phyloP scores from a whole-genome alignment of 2,888 invertebrate genomes.

The Tetragnatha montana region DNA sequence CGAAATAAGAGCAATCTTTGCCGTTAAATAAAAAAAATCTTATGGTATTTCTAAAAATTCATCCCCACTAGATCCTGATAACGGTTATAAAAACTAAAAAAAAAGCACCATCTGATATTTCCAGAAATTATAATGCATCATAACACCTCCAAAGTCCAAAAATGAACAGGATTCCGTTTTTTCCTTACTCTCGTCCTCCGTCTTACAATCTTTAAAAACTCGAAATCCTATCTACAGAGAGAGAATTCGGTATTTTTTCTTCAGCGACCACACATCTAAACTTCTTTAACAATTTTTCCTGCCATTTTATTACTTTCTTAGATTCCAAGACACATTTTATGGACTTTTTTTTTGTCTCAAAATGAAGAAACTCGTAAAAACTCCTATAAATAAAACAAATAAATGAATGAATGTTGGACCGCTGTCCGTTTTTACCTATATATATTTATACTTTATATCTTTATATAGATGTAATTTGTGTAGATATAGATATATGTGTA shows the following conservation, averaged over 20 bases:
- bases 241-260: slow-evolving; percentile 18
- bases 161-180: too few species aligned
- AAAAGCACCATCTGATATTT: not conserved
- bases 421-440: slow-evolving; percentile 58
- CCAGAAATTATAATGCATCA: not conserved
- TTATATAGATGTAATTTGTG: slow-evolving; percentile 36
- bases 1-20: too few species aligned
- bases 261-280: slow-evolving; percentile 13
- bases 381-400: slow-evolving; percentile 22
- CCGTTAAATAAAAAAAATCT: too few species aligned
- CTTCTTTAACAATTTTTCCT: slow-evolving; percentile 36
- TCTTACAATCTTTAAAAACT: not conserved
- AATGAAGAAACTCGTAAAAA: slow-evolving; percentile 3
- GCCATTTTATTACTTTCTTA: slow-evolving; percentile 25
- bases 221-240: slow-evolving; percentile 13
- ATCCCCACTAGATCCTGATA: not conserved
- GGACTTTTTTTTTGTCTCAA: slow-evolving; percentile 8
- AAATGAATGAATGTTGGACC: slow-evolving; percentile 33
- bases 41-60: not conserved
- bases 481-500: slow-evolving; percentile 14
- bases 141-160: not conserved
- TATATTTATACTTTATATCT: slow-evolving; percentile 32
- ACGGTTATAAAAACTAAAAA: not conserved
- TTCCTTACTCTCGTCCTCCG: too few species aligned
- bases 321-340: slow-evolving; percentile 6